Percentiles rank a stretch among this genome's conserved stretches.
Conservation (phyloP, 2,888 invertebrate genomes). For the Scrobipalpa costella region DNA sequence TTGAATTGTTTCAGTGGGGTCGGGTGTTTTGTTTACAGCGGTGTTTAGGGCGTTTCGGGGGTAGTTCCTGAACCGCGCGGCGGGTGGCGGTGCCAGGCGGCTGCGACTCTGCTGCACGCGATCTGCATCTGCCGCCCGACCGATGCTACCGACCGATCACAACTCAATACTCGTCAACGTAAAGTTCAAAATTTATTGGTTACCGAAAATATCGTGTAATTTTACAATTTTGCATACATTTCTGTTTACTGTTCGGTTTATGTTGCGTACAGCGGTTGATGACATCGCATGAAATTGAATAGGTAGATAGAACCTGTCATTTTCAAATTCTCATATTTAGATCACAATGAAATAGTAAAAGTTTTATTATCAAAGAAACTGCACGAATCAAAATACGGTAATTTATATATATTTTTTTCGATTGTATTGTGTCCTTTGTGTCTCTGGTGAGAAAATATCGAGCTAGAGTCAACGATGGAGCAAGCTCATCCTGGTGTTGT, state of each 20-base stretch:
- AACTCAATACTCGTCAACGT: conserved; percentile 36
- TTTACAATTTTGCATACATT: conserved; percentile 50
- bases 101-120: conserved; percentile 65
- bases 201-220: conserved; percentile 38
- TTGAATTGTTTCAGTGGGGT: conserved; percentile 44
- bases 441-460: no score
- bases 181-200: conserved; percentile 54
- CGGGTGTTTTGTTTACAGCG: conserved; percentile 63
- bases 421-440: background rate
- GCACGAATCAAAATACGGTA: no score
- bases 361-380: no score
- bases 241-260: conserved; percentile 28
- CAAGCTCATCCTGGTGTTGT: no score
- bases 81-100: conserved; percentile 80
- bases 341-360: no score
- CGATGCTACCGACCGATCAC: conserved; percentile 53
- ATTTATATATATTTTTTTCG: no score
- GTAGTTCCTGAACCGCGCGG: conserved; percentile 65
- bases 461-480: no score
- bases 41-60: conserved; percentile 56
- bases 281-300: background rate
- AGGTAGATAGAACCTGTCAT: background rate
- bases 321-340: no score
- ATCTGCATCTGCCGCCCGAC: conserved; percentile 66
- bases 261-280: conserved; percentile 26